Evolutionary conservation across 2,113 vertebrate species (phyloP).

Genomic region (Trematocara macrostoma): DNA sequence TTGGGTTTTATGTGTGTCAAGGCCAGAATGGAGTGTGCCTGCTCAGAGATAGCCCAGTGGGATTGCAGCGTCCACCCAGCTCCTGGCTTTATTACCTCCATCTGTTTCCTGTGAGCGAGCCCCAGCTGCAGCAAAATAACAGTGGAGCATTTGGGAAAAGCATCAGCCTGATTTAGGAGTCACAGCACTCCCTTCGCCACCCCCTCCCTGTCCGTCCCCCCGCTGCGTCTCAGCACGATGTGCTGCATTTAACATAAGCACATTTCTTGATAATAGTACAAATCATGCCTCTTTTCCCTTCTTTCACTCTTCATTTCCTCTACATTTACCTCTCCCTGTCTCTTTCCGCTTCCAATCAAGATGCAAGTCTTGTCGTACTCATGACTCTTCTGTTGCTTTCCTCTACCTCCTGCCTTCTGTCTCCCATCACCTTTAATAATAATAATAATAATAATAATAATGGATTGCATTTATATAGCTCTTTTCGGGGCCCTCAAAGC

Average conservation of each 20-base stretch:
- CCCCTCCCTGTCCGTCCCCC: neutral
- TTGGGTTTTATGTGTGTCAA: conserved; percentile 14
- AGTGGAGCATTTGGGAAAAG: conserved; percentile 29
- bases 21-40: neutral
- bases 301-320: neutral
- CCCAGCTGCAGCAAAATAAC: conserved; percentile 26
- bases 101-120: conserved; percentile 47
- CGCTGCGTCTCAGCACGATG: neutral
- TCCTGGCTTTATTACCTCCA: conserved; percentile 43
- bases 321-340: neutral
- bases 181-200: neutral
- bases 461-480: too few relatives aligned
- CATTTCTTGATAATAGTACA: neutral
- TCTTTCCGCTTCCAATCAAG: neutral
- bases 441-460: too few relatives aligned
- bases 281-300: neutral
- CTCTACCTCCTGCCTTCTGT: neutral
- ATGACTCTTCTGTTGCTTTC: neutral
- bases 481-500: too few relatives aligned
- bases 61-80: conserved; percentile 11
- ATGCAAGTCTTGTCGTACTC: neutral
- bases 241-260: neutral
- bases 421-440: conserved; percentile 18
- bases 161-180: conserved; percentile 31
- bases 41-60: neutral